Conservation (phyloP, 2,888 invertebrate species). For the Platyscelio sp. region DNA sequence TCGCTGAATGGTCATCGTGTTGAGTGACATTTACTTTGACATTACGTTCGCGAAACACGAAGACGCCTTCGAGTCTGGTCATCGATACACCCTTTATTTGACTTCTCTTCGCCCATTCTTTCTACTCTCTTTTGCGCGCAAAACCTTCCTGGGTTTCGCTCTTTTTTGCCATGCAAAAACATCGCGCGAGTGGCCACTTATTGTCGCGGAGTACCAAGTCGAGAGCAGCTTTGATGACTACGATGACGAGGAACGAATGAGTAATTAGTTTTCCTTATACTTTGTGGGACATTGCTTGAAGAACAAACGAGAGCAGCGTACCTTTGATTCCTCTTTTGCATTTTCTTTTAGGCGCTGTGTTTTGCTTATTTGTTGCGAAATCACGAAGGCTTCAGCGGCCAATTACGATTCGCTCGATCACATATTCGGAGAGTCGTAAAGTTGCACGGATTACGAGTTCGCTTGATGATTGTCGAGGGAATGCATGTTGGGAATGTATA, state of each 20-base stretch:
- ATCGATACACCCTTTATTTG: slow-evolving; percentile 23
- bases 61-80: slow-evolving; percentile 25
- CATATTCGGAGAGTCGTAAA: slow-evolving; percentile 18
- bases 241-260: slow-evolving; percentile 76
- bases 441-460: not conserved
- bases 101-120: not conserved
- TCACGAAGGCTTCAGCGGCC: slow-evolving; percentile 18
- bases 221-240: slow-evolving; percentile 81
- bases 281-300: slow-evolving; percentile 78
- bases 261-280: slow-evolving; percentile 83
- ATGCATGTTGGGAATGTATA: slow-evolving; percentile 16
- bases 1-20: slow-evolving; percentile 79
- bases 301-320: slow-evolving; percentile 63
- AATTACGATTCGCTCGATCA: slow-evolving; percentile 51
- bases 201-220: slow-evolving; percentile 79
- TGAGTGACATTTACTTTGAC: slow-evolving; percentile 79
- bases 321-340: slow-evolving; percentile 66
- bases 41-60: slow-evolving; percentile 46
- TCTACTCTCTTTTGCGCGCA: not conserved
- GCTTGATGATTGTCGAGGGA: slow-evolving; percentile 18
- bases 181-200: slow-evolving; percentile 79
- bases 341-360: slow-evolving; percentile 28
- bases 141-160: slow-evolving; percentile 29
- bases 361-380: slow-evolving; percentile 23
- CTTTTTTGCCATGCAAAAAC: slow-evolving; percentile 78